These are phyloP conservation scores for Dendropsophus ebraccatus DNA, from an alignment of 2,113 vertebrate genomes.

Conservation along the genomic window DNA sequence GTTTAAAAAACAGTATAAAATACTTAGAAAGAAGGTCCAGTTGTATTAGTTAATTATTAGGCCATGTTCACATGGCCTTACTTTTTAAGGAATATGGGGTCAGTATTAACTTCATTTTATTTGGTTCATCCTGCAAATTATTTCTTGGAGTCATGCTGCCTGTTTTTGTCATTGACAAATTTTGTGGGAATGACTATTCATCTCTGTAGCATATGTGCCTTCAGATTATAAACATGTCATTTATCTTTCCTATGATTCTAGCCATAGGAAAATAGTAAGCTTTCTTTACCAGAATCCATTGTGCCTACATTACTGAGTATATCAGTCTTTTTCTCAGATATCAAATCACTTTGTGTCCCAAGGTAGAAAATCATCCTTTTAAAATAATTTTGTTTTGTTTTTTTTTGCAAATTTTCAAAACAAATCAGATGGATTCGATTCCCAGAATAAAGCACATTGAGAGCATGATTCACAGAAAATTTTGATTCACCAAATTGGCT, in stretches of 20 bases:
- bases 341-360: background rate
- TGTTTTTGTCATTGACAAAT: slow-evolving; percentile 9
- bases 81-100: background rate
- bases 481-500: too few relatives aligned
- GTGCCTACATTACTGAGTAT: background rate
- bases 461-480: too few relatives aligned
- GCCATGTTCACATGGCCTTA: too few relatives aligned
- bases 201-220: background rate
- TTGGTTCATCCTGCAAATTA: background rate
- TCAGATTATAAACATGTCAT: background rate
- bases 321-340: background rate
- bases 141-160: background rate
- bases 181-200: background rate
- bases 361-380: background rate
- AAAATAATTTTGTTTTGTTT: background rate
- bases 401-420: too few relatives aligned
- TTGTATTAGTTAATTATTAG: background rate
- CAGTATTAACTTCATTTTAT: background rate
- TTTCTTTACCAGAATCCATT: slow-evolving; percentile 4
- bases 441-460: too few relatives aligned
- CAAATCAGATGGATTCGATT: too few relatives aligned
- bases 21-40: too few relatives aligned
- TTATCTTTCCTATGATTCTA: slow-evolving; percentile 1
- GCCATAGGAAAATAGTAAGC: slow-evolving; percentile 1
- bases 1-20: too few relatives aligned